Percentiles rank a stretch among this genome's conserved stretches.
Conservation (phyloP, 2,888 invertebrate genomes). For the Pogonocherus hispidulus region DNA sequence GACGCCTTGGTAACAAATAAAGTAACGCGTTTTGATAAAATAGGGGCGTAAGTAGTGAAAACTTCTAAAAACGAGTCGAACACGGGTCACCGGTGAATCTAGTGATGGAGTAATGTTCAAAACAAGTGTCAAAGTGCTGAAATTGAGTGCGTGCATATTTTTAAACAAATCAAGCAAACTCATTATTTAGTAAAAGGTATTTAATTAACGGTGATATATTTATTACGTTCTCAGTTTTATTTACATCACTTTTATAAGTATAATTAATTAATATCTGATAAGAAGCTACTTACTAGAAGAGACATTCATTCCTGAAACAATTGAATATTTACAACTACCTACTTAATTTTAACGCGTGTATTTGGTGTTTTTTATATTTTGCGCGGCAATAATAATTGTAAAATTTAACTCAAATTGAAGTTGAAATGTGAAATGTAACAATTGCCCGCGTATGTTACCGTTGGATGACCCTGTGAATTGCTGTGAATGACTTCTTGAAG, state of each 20-base stretch:
- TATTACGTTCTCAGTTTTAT: neutral
- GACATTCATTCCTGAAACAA: neutral
- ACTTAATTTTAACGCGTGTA: neutral
- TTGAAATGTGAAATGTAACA: constrained; percentile 23
- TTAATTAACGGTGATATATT: neutral
- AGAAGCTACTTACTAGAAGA: neutral
- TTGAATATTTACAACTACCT: neutral
- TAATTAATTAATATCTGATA: neutral
- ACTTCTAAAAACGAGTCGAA: neutral
- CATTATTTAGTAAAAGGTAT: neutral
- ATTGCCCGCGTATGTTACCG: constrained; percentile 44
- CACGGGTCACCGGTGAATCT: neutral
- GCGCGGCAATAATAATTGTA: neutral
- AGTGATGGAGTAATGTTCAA: neutral
- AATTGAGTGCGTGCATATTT: neutral
- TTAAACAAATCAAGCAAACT: neutral
- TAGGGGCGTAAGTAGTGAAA: neutral
- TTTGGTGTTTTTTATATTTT: too few relatives aligned
- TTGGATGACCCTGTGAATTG: constrained; percentile 56
- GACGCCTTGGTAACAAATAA: constrained; percentile 47
- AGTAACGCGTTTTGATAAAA: constrained; percentile 14
- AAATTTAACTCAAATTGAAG: neutral
- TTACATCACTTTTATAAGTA: neutral
- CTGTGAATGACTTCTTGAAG: constrained; percentile 60
- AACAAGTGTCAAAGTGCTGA: neutral